Evolutionary conservation across 2,113 vertebrate genomes (phyloP).

Genomic region (Tichodroma muraria): DNA sequence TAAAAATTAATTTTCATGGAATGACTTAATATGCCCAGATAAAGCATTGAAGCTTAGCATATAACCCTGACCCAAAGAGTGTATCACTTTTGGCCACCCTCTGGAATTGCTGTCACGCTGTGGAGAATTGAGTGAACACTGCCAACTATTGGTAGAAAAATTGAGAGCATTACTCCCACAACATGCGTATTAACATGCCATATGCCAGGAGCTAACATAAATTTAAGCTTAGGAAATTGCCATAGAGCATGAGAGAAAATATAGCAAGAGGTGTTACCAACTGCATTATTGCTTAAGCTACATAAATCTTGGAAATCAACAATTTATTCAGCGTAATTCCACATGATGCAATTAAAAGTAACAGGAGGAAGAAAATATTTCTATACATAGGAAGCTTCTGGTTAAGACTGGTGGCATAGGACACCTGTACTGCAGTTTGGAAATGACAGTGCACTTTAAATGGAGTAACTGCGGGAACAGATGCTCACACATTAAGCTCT

Average conservation of each 20-base stretch:
- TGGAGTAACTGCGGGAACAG: neutral
- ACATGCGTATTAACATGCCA: neutral
- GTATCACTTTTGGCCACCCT: neutral
- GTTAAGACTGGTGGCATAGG: neutral
- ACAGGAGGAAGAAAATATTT: neutral
- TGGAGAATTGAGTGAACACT: neutral
- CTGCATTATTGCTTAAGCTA: neutral
- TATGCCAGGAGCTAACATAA: neutral
- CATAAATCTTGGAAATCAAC: neutral
- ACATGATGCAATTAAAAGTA: neutral
- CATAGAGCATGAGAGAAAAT: neutral
- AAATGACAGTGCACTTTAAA: neutral
- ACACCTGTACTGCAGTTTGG: neutral
- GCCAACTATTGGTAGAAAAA: slow-evolving; percentile 6
- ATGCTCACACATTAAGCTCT: neutral
- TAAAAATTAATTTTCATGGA: neutral
- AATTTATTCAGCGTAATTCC: neutral
- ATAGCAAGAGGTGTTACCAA: neutral
- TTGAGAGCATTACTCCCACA: neutral
- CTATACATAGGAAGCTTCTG: neutral
- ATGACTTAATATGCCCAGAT: neutral
- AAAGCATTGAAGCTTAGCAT: neutral
- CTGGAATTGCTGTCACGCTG: neutral
- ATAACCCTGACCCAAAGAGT: neutral
- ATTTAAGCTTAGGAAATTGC: neutral